Conservation (phyloP, 2,797 vertebrate species). For the Threskiornis aethiopicus region DNA sequence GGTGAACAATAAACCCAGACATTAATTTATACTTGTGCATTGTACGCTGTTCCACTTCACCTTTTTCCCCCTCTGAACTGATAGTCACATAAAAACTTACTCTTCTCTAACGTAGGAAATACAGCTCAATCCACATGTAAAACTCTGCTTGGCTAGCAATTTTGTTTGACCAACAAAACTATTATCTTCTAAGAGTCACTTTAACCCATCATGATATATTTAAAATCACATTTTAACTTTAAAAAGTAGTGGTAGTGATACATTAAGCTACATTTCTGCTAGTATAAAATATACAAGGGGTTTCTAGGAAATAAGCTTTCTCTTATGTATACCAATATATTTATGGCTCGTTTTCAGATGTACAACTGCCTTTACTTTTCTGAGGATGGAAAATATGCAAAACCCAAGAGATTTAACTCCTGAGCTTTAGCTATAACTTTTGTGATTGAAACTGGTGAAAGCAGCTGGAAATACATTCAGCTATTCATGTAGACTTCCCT, state of each 20-base stretch:
- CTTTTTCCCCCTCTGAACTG: constrained; percentile 5
- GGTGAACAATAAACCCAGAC: constrained; percentile 43
- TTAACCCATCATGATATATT: background rate
- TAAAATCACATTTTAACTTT: constrained; percentile 7
- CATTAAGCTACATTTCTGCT: background rate
- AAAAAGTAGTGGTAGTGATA: background rate
- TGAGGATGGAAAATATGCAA: background rate
- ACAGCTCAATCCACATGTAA: background rate
- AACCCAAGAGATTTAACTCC: background rate
- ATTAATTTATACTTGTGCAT: constrained; percentile 55
- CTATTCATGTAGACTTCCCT: background rate
- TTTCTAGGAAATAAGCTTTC: background rate
- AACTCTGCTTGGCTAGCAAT: background rate
- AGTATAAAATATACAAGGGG: background rate
- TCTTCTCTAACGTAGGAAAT: constrained; percentile 22
- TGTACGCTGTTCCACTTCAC: constrained; percentile 33
- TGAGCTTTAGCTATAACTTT: background rate
- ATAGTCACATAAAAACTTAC: constrained; percentile 21
- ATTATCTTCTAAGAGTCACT: constrained; percentile 17
- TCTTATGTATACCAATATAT: background rate
- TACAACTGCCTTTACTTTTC: background rate
- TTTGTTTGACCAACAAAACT: constrained; percentile 30
- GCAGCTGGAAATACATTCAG: background rate
- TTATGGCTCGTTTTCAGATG: background rate
- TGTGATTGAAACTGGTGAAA: background rate